A percentile compares a stretch with the other conserved stretches of the same genome.
phyloP scores from a whole-genome alignment of 35 echinoderm and acorn worm genomes.

The Stichopus chloronotus region DNA sequence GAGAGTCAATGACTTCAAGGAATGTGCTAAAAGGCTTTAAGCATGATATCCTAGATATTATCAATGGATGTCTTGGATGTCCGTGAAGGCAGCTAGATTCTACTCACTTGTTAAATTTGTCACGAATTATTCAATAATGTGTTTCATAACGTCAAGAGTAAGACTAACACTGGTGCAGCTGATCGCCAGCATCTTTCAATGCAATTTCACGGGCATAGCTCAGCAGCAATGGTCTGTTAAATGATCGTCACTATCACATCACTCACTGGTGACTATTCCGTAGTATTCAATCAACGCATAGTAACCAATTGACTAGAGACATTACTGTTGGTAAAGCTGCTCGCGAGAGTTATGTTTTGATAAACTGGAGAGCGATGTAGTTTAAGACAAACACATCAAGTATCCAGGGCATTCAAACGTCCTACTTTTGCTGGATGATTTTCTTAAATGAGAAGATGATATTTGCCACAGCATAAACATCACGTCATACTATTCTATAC shows the following conservation, averaged over 20 bases:
- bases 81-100: neutral
- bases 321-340: neutral
- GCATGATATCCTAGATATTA: neutral
- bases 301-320: conserved; percentile 9
- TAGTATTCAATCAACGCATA: conserved; percentile 43
- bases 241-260: neutral
- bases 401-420: neutral
- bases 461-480: too few species aligned
- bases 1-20: neutral
- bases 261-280: conserved; percentile 6
- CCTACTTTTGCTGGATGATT: neutral
- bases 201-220: conserved; percentile 34
- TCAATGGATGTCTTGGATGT: neutral
- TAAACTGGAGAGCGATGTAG: neutral
- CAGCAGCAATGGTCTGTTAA: conserved; percentile 43
- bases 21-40: neutral
- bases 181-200: neutral
- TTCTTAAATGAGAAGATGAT: neutral
- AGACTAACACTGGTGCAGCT: neutral
- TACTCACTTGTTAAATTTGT: neutral
- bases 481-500: too few species aligned
- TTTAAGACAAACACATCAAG: neutral
- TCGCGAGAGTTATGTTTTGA: conserved; percentile 14
- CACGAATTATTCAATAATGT: neutral
- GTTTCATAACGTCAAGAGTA: neutral